phyloP scores from a whole-genome alignment of 1,140 invertebrate species.

The Drosophila grimshawi region DNA sequence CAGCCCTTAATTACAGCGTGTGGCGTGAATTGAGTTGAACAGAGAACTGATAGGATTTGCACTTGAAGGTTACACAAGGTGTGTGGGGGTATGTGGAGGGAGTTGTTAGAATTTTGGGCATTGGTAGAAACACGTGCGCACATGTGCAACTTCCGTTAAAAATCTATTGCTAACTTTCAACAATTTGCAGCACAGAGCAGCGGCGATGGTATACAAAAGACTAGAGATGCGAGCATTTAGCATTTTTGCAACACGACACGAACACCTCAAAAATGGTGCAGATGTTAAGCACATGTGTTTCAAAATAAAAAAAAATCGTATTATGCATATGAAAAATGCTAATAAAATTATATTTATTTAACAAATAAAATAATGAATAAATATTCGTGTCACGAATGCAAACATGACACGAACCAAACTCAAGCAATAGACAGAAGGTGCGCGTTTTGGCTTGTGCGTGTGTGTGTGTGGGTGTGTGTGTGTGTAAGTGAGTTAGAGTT shows the following conservation, averaged over 20 bases:
- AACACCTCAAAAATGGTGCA: too few relatives aligned
- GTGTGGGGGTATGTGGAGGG: background rate
- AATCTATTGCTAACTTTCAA: slow-evolving; percentile 83
- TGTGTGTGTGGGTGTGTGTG: slow-evolving; percentile 45
- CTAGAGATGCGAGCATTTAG: background rate
- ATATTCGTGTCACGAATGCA: background rate
- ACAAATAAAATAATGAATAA: background rate
- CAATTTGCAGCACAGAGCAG: slow-evolving; percentile 58
- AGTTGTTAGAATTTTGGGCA: slow-evolving; percentile 8
- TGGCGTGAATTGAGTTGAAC: slow-evolving; percentile 37
- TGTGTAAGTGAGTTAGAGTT: slow-evolving; percentile 81
- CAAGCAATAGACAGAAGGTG: slow-evolving; percentile 34
- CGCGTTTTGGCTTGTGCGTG: slow-evolving; percentile 9
- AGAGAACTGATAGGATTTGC: too few relatives aligned
- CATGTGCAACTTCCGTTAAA: slow-evolving; percentile 82
- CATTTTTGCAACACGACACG: background rate
- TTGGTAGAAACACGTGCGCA: slow-evolving; percentile 72
- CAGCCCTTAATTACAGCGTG: slow-evolving; percentile 78
- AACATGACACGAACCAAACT: background rate
- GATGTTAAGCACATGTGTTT: too few relatives aligned
- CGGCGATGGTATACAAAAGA: background rate
- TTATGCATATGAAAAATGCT: too few relatives aligned
- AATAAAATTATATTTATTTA: too few relatives aligned
- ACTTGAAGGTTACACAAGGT: too few relatives aligned
- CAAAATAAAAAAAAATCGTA: too few relatives aligned